These are phyloP conservation scores for Euclidia mi DNA, from an alignment of 2,888 invertebrate species.

Conservation along the genomic window DNA sequence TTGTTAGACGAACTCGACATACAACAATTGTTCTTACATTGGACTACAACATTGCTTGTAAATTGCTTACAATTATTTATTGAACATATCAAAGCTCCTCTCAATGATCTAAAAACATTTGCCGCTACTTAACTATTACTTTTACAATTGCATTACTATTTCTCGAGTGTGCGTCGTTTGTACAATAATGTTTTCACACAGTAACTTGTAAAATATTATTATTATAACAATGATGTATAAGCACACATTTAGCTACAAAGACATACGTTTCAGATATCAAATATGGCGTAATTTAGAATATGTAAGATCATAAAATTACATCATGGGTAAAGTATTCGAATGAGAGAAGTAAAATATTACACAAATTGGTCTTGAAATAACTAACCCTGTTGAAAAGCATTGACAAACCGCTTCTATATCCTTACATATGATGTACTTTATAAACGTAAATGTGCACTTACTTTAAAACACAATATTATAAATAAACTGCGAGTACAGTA, in stretches of 20 bases:
- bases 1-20: conserved; percentile 36
- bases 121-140: conserved; percentile 42
- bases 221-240: not conserved
- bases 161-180: conserved; percentile 12
- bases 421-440: no score
- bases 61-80: conserved; percentile 51
- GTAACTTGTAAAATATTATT: not conserved
- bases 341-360: no score
- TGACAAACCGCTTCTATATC: no score
- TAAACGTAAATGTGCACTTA: conserved; percentile 19
- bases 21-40: conserved; percentile 26
- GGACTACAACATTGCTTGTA: conserved; percentile 51
- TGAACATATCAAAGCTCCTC: conserved; percentile 56
- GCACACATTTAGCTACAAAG: conserved; percentile 17
- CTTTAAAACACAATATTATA: not conserved
- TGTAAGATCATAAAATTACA: no score
- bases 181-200: conserved; percentile 22
- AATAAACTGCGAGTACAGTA: no score
- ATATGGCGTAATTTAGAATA: conserved; percentile 21
- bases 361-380: conserved; percentile 12
- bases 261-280: conserved; percentile 4
- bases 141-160: conserved; percentile 35
- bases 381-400: no score
- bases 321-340: no score
- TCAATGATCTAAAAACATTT: conserved; percentile 58